Conservation (phyloP, 2,888 invertebrate genomes). For the Blastobasis adustella region DNA sequence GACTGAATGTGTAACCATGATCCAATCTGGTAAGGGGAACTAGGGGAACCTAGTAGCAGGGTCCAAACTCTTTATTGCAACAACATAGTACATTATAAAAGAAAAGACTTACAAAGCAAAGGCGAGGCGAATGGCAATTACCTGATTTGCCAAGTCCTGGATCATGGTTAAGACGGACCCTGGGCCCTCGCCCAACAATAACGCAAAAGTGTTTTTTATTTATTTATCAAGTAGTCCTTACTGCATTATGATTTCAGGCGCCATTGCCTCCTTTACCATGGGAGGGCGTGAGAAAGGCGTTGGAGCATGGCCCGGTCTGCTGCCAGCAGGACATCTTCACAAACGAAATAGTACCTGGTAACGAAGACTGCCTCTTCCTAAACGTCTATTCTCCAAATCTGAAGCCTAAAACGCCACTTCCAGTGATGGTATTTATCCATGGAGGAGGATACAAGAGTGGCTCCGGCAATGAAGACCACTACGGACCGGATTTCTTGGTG, state of each 20-base stretch:
- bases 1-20: no score
- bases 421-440: constrained; percentile 49
- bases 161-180: no score
- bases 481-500: constrained; percentile 72
- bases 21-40: no score
- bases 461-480: constrained; percentile 52
- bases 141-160: no score
- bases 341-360: constrained; percentile 19
- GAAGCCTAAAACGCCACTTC: constrained; percentile 18
- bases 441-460: constrained; percentile 38
- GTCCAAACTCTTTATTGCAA: no score
- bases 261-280: constrained; percentile 36
- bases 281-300: constrained; percentile 39
- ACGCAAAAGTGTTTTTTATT: no score
- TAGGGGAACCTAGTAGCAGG: no score
- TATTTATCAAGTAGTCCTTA: background rate
- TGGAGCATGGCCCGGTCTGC: constrained; percentile 35
- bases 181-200: no score
- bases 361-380: constrained; percentile 41
- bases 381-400: constrained; percentile 39
- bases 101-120: no score
- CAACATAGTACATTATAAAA: no score
- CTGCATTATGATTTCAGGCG: constrained; percentile 22
- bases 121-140: no score
- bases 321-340: constrained; percentile 34